Evolutionary conservation across 2,113 vertebrate species (phyloP).

Genomic region (Circaetus cinerascens): DNA sequence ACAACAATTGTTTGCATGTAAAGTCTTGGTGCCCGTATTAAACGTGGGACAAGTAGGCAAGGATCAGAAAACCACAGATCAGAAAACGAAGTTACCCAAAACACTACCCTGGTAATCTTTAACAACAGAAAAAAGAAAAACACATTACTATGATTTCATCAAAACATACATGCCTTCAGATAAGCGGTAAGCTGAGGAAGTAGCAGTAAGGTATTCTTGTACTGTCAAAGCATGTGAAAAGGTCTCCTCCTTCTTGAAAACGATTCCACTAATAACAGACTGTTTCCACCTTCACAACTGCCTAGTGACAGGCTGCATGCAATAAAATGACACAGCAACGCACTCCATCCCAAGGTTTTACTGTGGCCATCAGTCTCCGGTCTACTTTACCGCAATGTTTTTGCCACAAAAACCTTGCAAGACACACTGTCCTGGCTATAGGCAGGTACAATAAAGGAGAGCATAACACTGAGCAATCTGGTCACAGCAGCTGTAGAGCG

Average conservation of each 20-base stretch:
- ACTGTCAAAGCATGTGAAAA: background rate
- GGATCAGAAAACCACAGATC: background rate
- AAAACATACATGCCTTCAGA: background rate
- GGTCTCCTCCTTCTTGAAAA: background rate
- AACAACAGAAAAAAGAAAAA: background rate
- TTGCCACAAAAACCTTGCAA: background rate
- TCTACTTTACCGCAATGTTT: background rate
- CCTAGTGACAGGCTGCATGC: background rate
- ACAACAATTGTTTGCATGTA: background rate
- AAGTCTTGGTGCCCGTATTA: rapidly evolving
- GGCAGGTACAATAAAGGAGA: background rate
- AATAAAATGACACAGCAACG: background rate
- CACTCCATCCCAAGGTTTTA: background rate
- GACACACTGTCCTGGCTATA: background rate
- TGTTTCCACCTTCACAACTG: background rate
- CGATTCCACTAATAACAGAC: background rate
- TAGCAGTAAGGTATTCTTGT: background rate
- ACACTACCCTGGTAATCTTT: background rate
- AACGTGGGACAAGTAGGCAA: background rate
- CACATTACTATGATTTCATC: background rate
- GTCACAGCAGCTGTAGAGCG: background rate
- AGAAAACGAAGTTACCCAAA: background rate
- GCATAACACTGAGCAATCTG: background rate
- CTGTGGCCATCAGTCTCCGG: background rate
- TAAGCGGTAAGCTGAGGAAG: background rate